These are phyloP conservation scores for Digitonthophagus gazella DNA, from an alignment of 2,888 invertebrate species.

Conservation along the genomic window DNA sequence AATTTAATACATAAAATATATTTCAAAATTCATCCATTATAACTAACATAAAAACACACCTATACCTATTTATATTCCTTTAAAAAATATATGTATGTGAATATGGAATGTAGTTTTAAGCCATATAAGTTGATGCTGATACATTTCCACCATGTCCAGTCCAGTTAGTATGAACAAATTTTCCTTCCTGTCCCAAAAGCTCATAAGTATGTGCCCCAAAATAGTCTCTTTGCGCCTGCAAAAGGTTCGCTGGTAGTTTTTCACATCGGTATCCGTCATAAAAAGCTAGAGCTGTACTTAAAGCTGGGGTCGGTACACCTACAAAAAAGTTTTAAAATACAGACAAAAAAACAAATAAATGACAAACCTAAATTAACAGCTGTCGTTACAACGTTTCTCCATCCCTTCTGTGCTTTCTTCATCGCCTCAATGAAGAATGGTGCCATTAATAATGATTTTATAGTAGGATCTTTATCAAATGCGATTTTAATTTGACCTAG, in stretches of 20 bases:
- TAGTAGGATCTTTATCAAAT: constrained; percentile 81
- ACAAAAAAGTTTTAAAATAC: constrained; percentile 41
- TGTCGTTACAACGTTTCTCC: constrained; percentile 79
- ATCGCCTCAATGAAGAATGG: constrained; percentile 90
- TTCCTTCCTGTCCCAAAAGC: constrained; percentile 78
- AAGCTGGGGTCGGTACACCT: constrained; percentile 93
- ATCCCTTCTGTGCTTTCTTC: constrained; percentile 74
- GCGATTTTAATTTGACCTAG: constrained; percentile 91
- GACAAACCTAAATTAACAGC: constrained; percentile 52
- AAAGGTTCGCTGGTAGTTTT: constrained; percentile 87
- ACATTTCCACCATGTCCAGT: constrained; percentile 97
- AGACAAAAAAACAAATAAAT: not conserved
- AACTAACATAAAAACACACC: too few species aligned
- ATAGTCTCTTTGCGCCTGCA: constrained; percentile 97
- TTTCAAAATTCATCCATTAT: too few species aligned
- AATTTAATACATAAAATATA: too few species aligned
- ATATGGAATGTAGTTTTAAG: constrained; percentile 51
- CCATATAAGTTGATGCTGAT: constrained; percentile 89
- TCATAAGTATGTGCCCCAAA: constrained; percentile 99
- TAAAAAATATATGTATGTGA: too few species aligned
- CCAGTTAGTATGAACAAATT: constrained; percentile 97
- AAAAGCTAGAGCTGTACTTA: constrained; percentile 92
- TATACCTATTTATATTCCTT: too few species aligned
- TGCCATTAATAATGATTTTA: constrained; percentile 86
- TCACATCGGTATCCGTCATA: constrained; percentile 93